Evolutionary conservation across 2,113 vertebrate genomes (phyloP).

Genomic region (Petrocephalus microphthalmus): DNA sequence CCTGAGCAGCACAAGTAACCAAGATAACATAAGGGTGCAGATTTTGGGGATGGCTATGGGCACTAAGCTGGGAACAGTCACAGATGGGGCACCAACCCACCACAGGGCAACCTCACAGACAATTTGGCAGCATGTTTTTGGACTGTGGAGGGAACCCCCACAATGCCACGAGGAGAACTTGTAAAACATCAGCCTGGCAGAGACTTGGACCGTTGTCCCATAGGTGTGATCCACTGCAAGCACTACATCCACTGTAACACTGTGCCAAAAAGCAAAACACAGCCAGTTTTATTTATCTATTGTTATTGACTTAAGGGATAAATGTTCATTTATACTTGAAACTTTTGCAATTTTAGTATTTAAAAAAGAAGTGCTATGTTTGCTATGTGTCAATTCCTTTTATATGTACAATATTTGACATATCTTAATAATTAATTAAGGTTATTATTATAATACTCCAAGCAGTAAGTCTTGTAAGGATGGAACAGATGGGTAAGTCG

Average conservation of each 20-base stretch:
- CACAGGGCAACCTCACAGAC: too few relatives aligned
- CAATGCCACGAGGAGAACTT: too few relatives aligned
- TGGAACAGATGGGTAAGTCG: not conserved
- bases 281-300: not conserved
- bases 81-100: too few relatives aligned
- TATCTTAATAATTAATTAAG: not conserved
- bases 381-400: not conserved
- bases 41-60: not conserved
- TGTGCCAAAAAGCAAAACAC: not conserved
- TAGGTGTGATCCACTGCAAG: too few relatives aligned
- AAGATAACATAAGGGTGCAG: conserved; percentile 43
- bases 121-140: too few relatives aligned
- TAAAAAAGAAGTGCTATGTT: not conserved
- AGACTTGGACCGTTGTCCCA: too few relatives aligned
- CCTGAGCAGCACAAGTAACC: not conserved
- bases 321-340: not conserved
- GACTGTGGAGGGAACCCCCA: too few relatives aligned
- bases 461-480: not conserved
- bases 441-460: not conserved
- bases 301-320: not conserved
- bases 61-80: too few relatives aligned
- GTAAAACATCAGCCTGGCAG: too few relatives aligned
- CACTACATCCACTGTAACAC: too few relatives aligned
- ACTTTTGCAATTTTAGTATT: not conserved
- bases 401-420: not conserved